Evolutionary conservation across 1,140 invertebrate genomes (phyloP).

Genomic region (Trigoniulus corallinus): DNA sequence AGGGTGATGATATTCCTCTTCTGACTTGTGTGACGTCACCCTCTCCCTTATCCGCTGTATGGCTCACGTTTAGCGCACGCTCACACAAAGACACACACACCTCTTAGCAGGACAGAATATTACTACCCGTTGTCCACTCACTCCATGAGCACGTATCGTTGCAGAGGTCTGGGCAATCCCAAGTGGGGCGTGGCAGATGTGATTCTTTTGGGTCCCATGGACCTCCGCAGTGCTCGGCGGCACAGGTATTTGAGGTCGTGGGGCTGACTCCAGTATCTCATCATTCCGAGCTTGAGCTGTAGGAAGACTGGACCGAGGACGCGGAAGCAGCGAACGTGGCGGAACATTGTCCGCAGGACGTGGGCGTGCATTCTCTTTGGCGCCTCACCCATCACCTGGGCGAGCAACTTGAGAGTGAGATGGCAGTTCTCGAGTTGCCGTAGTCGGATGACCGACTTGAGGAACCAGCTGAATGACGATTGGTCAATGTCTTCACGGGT

Average conservation of each 20-base stretch:
- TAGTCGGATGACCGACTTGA: conserved; percentile 15
- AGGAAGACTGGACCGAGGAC: conserved; percentile 20
- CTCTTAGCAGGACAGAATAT: too few species aligned
- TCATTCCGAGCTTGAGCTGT: conserved; percentile 18
- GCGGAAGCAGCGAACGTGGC: conserved; percentile 18
- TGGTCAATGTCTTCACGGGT: conserved; percentile 1
- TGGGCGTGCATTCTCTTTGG: conserved; percentile 18
- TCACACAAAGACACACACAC: too few species aligned
- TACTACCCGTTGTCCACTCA: conserved; percentile 7
- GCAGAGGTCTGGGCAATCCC: conserved; percentile 12
- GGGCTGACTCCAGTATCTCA: conserved; percentile 18
- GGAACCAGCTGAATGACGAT: conserved; percentile 19
- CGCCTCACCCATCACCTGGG: conserved; percentile 18
- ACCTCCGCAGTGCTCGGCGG: conserved; percentile 13
- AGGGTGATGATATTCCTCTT: too few species aligned
- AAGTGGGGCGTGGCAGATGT: conserved; percentile 4
- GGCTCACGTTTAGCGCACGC: too few species aligned
- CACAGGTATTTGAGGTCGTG: conserved; percentile 16
- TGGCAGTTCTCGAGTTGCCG: conserved; percentile 14
- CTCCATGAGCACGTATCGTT: conserved; percentile 14
- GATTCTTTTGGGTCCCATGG: conserved; percentile 8
- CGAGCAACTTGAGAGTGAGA: conserved; percentile 13
- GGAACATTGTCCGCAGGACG: conserved; percentile 20
- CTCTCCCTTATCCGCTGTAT: too few species aligned
- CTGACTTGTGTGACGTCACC: too few species aligned